A percentile compares a stretch with the other conserved stretches of the same genome.
These are phyloP conservation scores for Passer montanus DNA, from an alignment of 2,113 vertebrate species.

Conservation along the genomic window DNA sequence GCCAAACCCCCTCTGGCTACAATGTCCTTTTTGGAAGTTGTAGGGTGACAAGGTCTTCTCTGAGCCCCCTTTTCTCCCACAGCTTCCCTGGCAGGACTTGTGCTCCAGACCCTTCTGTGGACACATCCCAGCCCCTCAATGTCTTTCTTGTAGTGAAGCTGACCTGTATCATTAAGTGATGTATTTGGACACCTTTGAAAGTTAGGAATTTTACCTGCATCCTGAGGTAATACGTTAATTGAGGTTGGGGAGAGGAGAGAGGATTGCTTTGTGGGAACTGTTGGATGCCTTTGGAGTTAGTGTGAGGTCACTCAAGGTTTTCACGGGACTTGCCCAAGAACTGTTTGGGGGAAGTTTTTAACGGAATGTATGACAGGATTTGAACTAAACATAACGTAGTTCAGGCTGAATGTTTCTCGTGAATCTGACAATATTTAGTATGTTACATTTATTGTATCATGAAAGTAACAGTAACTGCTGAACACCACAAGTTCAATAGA, in stretches of 20 bases:
- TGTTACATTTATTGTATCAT: background rate
- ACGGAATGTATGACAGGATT: background rate
- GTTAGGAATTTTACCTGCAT: background rate
- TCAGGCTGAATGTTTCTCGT: background rate
- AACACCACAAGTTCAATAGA: background rate
- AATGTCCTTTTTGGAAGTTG: background rate
- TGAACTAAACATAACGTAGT: background rate
- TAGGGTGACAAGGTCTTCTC: background rate
- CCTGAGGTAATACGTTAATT: background rate
- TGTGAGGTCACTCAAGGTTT: background rate
- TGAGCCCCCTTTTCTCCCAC: background rate
- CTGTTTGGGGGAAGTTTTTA: background rate
- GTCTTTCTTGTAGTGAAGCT: background rate
- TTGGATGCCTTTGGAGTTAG: background rate
- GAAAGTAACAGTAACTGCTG: background rate
- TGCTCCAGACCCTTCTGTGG: background rate
- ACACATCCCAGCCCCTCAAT: background rate
- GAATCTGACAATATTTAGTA: background rate
- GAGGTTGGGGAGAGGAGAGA: background rate
- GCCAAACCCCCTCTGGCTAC: fast-evolving
- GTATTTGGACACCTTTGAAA: background rate
- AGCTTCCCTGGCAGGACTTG: background rate
- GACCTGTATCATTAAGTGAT: background rate
- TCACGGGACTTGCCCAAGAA: background rate
- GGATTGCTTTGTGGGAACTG: background rate